A percentile compares a stretch with the other conserved stretches of the same genome.
Evolutionary conservation across 2,113 vertebrate genomes (phyloP).

Genomic region (Melanerpes aurifrons): DNA sequence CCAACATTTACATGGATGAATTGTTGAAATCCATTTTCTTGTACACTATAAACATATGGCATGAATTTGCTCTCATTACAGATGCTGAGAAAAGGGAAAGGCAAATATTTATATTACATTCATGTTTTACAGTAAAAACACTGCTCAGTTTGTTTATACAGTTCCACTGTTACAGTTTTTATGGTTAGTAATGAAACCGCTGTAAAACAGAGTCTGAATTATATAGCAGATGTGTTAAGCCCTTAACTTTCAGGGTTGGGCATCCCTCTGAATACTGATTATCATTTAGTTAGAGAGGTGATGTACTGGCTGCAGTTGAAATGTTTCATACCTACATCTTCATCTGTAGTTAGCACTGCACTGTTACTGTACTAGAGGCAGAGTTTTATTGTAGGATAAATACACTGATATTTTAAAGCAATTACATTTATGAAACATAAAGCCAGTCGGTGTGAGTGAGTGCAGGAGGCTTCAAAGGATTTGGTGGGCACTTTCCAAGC

Average conservation of each 20-base stretch:
- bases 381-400: constrained; percentile 40
- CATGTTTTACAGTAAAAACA: constrained; percentile 88
- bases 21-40: constrained; percentile 58
- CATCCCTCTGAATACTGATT: constrained; percentile 44
- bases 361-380: not conserved
- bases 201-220: constrained; percentile 84
- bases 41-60: constrained; percentile 81
- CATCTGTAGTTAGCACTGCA: not conserved
- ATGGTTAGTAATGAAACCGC: constrained; percentile 85
- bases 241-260: constrained; percentile 28
- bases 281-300: not conserved
- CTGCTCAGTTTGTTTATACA: constrained; percentile 89
- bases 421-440: constrained; percentile 26
- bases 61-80: constrained; percentile 83
- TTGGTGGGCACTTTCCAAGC: constrained; percentile 18
- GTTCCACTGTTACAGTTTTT: constrained; percentile 88
- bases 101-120: constrained; percentile 86
- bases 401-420: constrained; percentile 15
- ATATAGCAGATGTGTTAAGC: constrained; percentile 82
- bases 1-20: constrained; percentile 57
- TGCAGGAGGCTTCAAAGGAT: constrained; percentile 1
- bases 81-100: constrained; percentile 82
- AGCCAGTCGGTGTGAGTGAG: not conserved
- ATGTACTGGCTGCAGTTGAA: not conserved
- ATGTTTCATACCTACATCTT: not conserved